These are phyloP conservation scores for Pardosa pseudoannulata DNA, from an alignment of 2,888 invertebrate genomes.

Conservation along the genomic window DNA sequence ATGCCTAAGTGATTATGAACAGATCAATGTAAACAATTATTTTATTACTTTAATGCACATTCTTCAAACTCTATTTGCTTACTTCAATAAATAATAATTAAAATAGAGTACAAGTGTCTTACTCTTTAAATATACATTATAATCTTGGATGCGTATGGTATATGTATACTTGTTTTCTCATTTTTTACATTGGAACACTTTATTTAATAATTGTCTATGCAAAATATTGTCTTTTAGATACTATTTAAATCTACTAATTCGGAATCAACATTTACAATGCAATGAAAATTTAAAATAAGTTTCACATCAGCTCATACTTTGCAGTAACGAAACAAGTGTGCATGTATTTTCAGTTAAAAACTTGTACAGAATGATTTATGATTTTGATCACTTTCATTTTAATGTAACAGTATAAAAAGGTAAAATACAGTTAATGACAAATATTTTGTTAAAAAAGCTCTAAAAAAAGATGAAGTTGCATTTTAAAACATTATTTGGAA, in stretches of 20 bases:
- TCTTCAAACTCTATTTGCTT: no score
- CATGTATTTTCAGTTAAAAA: constrained; percentile 11
- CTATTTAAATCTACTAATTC: constrained; percentile 47
- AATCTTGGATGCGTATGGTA: not conserved
- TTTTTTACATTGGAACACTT: not conserved
- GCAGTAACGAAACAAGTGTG: constrained; percentile 9
- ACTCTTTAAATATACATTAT: not conserved
- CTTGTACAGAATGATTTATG: constrained; percentile 21
- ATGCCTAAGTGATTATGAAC: no score
- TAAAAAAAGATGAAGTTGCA: constrained; percentile 7
- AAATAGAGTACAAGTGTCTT: not conserved
- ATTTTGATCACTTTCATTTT: constrained; percentile 26
- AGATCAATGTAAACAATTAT: no score
- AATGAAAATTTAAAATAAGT: constrained; percentile 2
- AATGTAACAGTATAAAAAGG: not conserved
- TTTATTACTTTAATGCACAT: no score
- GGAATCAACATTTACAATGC: constrained; percentile 35
- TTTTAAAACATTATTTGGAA: not conserved
- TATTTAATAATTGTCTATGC: constrained; percentile 10
- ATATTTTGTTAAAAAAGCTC: not conserved
- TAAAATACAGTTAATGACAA: not conserved
- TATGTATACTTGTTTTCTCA: not conserved
- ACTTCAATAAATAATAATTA: no score
- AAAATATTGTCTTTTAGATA: constrained; percentile 34
- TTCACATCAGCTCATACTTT: not conserved